Conservation (phyloP, 2,113 vertebrate species). For the Eleginops maclovinus region DNA sequence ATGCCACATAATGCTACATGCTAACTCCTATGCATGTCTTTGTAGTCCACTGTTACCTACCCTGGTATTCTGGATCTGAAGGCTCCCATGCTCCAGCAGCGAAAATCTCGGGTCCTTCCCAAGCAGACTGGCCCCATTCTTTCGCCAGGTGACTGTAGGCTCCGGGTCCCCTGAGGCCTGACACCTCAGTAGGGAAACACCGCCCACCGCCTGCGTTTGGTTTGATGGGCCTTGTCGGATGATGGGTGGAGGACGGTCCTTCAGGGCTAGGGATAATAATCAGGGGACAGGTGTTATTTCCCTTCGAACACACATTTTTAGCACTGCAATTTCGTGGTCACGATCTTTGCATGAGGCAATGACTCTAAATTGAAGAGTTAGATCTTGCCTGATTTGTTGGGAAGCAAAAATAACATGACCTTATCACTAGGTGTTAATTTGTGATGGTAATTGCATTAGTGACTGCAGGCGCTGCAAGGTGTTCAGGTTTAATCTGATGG, state of each 20-base stretch:
- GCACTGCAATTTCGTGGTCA: conserved; percentile 48
- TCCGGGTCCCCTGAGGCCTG: conserved; percentile 92
- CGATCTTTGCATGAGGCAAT: conserved; percentile 10
- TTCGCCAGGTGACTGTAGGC: conserved; percentile 93
- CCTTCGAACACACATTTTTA: neutral
- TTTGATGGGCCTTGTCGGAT: conserved; percentile 94
- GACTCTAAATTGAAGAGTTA: conserved; percentile 15
- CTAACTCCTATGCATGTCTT: neutral
- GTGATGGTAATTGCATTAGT: conserved; percentile 67
- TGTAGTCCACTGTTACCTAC: conserved; percentile 77
- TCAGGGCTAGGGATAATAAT: conserved; percentile 84
- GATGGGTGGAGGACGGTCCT: conserved; percentile 95
- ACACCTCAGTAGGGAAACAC: conserved; percentile 90
- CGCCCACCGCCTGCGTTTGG: conserved; percentile 91
- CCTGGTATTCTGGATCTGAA: conserved; percentile 91
- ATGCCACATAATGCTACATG: neutral
- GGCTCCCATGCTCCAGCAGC: conserved; percentile 91
- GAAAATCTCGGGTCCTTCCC: conserved; percentile 90
- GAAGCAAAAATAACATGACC: conserved; percentile 57
- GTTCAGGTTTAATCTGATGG: conserved; percentile 55
- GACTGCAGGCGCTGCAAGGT: conserved; percentile 51
- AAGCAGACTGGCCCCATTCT: conserved; percentile 92
- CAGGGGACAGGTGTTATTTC: conserved; percentile 12
- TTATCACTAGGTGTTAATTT: conserved; percentile 75
- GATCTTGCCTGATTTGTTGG: conserved; percentile 33